Conservation (phyloP, 2,888 invertebrate genomes). For the Agrochola circellaris region DNA sequence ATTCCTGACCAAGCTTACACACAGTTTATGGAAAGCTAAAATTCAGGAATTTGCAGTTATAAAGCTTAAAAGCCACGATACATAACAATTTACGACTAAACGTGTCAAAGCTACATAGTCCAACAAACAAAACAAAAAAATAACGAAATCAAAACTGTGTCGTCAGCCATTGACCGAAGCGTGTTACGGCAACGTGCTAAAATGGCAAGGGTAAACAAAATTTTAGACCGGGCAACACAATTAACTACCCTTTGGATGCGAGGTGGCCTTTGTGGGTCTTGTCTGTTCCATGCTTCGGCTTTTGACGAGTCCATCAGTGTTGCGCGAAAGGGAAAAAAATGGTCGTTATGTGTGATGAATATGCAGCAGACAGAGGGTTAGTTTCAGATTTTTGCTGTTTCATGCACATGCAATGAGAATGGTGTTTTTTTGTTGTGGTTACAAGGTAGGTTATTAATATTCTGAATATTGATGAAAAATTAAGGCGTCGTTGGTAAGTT, state of each 20-base stretch:
- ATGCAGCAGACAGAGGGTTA: neutral
- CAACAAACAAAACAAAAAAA: neutral
- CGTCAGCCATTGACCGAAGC: constrained; percentile 14
- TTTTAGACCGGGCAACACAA: constrained; percentile 30
- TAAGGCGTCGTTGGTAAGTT: no score
- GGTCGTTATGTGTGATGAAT: constrained; percentile 8
- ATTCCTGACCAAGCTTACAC: neutral
- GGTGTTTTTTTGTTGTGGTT: neutral
- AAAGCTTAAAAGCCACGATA: neutral
- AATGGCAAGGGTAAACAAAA: constrained; percentile 36
- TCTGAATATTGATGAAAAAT: constrained; percentile 18
- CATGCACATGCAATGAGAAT: neutral
- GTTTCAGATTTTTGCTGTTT: constrained; percentile 10
- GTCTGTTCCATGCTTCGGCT: constrained; percentile 22
- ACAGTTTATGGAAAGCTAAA: neutral
- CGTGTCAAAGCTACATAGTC: neutral
- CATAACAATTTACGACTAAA: constrained; percentile 6
- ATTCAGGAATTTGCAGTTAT: neutral
- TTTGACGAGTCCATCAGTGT: constrained; percentile 36
- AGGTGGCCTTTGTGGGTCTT: constrained; percentile 34
- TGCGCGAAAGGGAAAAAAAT: neutral
- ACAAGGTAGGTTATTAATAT: neutral
- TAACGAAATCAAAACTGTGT: neutral
- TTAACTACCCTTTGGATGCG: constrained; percentile 37
- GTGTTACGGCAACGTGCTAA: constrained; percentile 11